A percentile compares a stretch with the other conserved stretches of the same genome.
Conservation (phyloP, 2,113 vertebrate genomes). For the Indicator maculatus region DNA sequence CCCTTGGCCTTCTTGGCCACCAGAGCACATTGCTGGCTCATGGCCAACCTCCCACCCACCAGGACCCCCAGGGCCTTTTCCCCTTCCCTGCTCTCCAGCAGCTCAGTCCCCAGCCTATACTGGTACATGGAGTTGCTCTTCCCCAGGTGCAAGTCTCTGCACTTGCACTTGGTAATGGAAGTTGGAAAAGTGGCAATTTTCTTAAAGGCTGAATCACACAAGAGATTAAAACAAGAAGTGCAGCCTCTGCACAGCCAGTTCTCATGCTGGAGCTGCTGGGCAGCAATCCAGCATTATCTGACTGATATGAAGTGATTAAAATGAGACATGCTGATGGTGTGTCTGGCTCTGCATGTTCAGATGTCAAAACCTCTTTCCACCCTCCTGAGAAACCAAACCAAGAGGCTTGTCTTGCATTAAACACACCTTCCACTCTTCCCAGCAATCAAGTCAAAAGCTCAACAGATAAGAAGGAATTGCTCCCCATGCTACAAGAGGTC, state of each 20-base stretch:
- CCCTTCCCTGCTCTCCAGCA: too few relatives aligned
- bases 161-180: neutral
- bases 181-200: neutral
- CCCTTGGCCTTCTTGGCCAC: too few relatives aligned
- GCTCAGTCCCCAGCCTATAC: too few relatives aligned
- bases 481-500: too few relatives aligned
- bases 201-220: neutral
- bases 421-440: neutral
- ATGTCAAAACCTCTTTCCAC: neutral
- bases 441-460: neutral
- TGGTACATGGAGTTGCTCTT: too few relatives aligned
- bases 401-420: neutral
- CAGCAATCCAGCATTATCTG: neutral
- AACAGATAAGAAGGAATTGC: neutral
- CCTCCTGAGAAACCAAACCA: neutral
- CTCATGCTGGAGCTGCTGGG: neutral
- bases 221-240: neutral
- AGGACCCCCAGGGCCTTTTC: too few relatives aligned
- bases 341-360: accelerated
- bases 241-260: neutral
- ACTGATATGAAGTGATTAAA: neutral
- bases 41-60: too few relatives aligned
- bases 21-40: too few relatives aligned
- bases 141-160: too few relatives aligned
- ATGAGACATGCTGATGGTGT: neutral